Percentiles rank a stretch among this genome's conserved stretches.
These are phyloP conservation scores for Trinectes maculatus DNA, from an alignment of 2,113 vertebrate genomes.

Conservation along the genomic window DNA sequence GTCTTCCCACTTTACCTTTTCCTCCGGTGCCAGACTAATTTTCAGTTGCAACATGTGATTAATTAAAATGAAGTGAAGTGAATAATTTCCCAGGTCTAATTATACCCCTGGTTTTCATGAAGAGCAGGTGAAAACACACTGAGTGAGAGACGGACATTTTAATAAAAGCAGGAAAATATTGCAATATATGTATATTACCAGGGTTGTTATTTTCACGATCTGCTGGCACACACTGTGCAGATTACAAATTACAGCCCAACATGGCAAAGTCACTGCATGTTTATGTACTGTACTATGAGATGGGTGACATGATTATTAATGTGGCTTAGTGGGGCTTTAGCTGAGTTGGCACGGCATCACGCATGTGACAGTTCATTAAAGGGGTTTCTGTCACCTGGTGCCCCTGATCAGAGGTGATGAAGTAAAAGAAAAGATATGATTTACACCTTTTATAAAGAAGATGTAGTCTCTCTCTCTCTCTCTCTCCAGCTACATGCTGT, in stretches of 20 bases:
- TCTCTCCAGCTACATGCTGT: background rate
- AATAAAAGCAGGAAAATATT: conserved; percentile 31
- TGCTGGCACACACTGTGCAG: background rate
- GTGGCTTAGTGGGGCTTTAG: conserved; percentile 31
- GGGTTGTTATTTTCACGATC: conserved; percentile 10
- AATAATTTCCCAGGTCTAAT: conserved; percentile 45
- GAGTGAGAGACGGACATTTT: conserved; percentile 17
- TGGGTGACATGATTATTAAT: conserved; percentile 46
- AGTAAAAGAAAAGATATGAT: no score
- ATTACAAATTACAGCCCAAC: conserved; percentile 23
- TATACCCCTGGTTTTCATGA: conserved; percentile 41
- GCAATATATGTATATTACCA: no score
- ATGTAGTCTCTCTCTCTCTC: accelerated
- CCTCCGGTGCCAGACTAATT: background rate
- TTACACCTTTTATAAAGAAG: no score
- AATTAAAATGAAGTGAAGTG: no score
- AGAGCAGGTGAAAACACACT: conserved; percentile 40
- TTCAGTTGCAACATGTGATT: conserved; percentile 24
- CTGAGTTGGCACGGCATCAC: conserved; percentile 24
- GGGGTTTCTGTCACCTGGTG: conserved; percentile 1
- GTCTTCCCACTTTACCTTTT: conserved; percentile 31
- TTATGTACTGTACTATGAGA: conserved; percentile 25
- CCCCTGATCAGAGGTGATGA: no score
- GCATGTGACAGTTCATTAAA: conserved; percentile 36
- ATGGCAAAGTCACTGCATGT: conserved; percentile 1